Evolutionary conservation across 64 coral and sea anemone species (phyloP), one percentile per base, ranked within the genome.

Genomic region (Hydrozoanthus tunicans): DNA sequence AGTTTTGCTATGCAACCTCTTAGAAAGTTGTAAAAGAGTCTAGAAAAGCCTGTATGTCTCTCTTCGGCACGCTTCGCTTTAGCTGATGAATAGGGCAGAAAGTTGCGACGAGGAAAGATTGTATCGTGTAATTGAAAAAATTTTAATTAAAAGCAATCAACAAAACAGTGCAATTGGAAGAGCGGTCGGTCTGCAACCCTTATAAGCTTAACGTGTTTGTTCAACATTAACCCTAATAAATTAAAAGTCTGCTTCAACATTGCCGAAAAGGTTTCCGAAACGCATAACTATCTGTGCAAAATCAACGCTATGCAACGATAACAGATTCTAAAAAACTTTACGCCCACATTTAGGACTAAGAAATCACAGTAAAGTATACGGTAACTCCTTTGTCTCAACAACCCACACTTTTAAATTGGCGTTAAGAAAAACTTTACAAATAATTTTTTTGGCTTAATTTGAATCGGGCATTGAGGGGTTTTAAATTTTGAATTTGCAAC

Each of bases 101-200:
- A 59, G 11, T 59, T 88, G 25, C 61, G 84, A 74, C 56, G 68
- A 24, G 53, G 58, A 86, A 60, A 88, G 84, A 88, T 88, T 88
- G 84, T 88, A 88, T 88, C 84, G 51, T 72, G 84, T 88, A 88
- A 88, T 88, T 88, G 69, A 53, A 63, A 88, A 86, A 62, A 60
- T 88, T 88, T 88, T 88, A 88, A 88, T 88, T 88, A 88, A 88
- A 88, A 75, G 84, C 69, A 88, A 88, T 88, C 84, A 88, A 26
- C 55, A 75, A 88, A 74, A 88, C 84, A 88, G 70, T 88, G 84
- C 84, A 88, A 88, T 75, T 74, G 84, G 70, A 74, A 88, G 84
- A 88, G 84, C 84, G 84, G 84, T 59, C 84, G 68, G 68, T 54
- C 84, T 88, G 73, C 73, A 85, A 88, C 51, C 84, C 84, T 88